phyloP scores from a whole-genome alignment of 2,113 vertebrate genomes.

The Scophthalmus maximus region DNA sequence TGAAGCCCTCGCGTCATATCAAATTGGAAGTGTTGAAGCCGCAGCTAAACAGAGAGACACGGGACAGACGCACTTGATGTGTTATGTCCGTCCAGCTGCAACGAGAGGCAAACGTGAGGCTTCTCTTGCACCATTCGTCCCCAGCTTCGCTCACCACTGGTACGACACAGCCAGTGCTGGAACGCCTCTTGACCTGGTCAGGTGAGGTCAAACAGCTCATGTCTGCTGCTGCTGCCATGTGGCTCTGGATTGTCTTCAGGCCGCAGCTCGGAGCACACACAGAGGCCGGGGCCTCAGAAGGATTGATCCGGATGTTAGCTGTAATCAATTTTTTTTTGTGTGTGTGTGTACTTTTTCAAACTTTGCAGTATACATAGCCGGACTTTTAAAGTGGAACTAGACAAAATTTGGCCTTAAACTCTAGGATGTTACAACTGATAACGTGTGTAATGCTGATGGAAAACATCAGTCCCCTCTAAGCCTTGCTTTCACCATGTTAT shows the following conservation, averaged over 20 bases:
- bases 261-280: conserved; percentile 19
- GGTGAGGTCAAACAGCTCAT: conserved; percentile 51
- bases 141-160: conserved; percentile 19
- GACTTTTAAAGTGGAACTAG: too few species aligned
- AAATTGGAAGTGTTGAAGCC: too few species aligned
- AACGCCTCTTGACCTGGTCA: conserved; percentile 36
- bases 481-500: too few species aligned
- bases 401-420: too few species aligned
- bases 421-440: too few species aligned
- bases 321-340: conserved; percentile 5
- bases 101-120: background rate
- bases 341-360: conserved; percentile 2
- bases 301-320: conserved; percentile 6
- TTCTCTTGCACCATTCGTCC: background rate
- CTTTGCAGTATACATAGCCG: conserved; percentile 13
- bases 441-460: too few species aligned
- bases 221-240: conserved; percentile 51
- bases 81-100: too few species aligned
- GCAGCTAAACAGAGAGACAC: background rate
- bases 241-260: conserved; percentile 58
- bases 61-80: too few species aligned
- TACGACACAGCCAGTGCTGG: background rate
- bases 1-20: too few species aligned
- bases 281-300: conserved; percentile 15
- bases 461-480: too few species aligned